Evolutionary conservation across 2,888 invertebrate genomes (phyloP).

Genomic region (Synergus japonicus): DNA sequence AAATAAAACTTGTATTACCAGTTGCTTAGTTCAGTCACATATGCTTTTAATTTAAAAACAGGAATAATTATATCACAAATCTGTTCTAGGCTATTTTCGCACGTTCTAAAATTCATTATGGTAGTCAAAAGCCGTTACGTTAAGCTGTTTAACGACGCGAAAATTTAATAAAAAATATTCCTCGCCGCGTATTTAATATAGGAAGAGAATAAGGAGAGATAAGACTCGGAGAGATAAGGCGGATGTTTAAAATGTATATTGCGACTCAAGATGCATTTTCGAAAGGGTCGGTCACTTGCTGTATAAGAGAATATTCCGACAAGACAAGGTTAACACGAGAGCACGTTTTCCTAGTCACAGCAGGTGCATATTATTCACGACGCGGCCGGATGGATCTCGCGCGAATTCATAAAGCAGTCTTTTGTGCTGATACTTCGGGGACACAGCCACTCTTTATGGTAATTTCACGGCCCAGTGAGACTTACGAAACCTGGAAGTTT

Average conservation of each 20-base stretch:
- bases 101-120: background rate
- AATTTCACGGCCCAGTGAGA: conserved; percentile 70
- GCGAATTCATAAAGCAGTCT: conserved; percentile 75
- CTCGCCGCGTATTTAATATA: background rate
- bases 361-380: conserved; percentile 76
- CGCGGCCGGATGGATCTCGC: conserved; percentile 72
- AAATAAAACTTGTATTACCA: background rate
- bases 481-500: conserved; percentile 61
- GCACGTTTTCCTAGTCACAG: conserved; percentile 57
- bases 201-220: background rate
- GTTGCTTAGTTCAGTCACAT: too few relatives aligned
- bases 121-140: background rate
- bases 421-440: conserved; percentile 71
- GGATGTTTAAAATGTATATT: conserved; percentile 39
- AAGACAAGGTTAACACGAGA: conserved; percentile 56
- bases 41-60: background rate
- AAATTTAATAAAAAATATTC: conserved; percentile 23
- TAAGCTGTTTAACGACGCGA: background rate
- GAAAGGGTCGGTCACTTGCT: conserved; percentile 52
- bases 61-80: background rate
- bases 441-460: conserved; percentile 72
- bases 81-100: background rate
- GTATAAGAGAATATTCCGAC: conserved; percentile 54
- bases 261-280: conserved; percentile 54
- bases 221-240: background rate